A percentile compares a stretch with the other conserved stretches of the same genome.
phyloP scores from a whole-genome alignment of 1,140 invertebrate genomes.

The Andricus grossulariae region DNA sequence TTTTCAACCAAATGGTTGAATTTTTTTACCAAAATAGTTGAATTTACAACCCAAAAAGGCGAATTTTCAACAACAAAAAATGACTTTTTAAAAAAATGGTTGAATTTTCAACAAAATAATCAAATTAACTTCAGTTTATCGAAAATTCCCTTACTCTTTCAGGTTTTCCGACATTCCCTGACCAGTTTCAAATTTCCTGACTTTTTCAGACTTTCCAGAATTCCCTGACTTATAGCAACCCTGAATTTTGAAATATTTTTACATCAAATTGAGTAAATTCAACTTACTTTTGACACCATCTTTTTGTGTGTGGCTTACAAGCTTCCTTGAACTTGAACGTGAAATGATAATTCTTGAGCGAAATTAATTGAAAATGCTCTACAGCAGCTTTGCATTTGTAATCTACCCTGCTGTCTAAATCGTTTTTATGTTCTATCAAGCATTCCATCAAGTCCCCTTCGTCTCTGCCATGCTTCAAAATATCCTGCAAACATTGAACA shows the following conservation, averaged over 20 bases:
- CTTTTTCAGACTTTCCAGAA: no score
- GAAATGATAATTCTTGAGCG: constrained; percentile 95
- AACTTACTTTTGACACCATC: constrained; percentile 83
- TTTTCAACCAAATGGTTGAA: no score
- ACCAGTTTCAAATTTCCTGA: no score
- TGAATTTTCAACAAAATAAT: no score
- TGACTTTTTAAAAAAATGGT: no score
- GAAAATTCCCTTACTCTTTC: no score
- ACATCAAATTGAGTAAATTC: background rate
- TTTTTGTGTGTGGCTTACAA: constrained; percentile 89
- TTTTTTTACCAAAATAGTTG: no score
- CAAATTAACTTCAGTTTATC: no score
- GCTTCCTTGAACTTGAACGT: constrained; percentile 96
- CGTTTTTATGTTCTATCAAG: constrained; percentile 94
- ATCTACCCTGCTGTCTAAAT: constrained; percentile 83
- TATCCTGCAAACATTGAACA: constrained; percentile 63
- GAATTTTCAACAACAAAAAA: no score
- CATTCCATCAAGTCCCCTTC: constrained; percentile 95
- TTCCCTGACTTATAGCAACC: no score
- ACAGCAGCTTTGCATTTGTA: constrained; percentile 94
- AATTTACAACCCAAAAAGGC: no score
- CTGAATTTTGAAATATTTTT: background rate
- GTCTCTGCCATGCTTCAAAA: constrained; percentile 83
- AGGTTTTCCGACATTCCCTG: no score
- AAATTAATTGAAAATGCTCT: constrained; percentile 95